Base-by-base conservation (phyloP, 2,888 invertebrate species). In the Microctonus brassicae region DNA sequence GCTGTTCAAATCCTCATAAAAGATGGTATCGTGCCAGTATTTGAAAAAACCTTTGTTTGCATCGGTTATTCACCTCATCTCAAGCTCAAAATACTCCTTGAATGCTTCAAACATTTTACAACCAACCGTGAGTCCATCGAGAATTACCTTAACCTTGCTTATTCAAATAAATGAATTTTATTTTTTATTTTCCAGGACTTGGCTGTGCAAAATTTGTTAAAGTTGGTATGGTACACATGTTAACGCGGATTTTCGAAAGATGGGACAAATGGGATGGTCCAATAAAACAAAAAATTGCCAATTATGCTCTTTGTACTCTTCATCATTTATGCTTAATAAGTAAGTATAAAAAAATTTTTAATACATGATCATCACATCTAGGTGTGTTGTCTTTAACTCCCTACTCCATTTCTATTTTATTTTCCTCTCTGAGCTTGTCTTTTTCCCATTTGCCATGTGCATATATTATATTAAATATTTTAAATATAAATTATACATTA, bases 71-170 rank as follows among this genome's bases (percentile, higher is more conserved):
- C 91, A 74, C 91, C 92, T 34, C 91, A 91, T 52, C 89, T 91
- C 69, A 90, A 92, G 79, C 87, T 93, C 36, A 91, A 91, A 72
- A 89, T 92, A 17, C 90, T 92, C 69, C 88, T 94, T 70, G 93
- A 93, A 80, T 91, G 92, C 73, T 90, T 93, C 75, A 91, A 91
- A 83, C 90, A 92, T 84, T 91, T 93, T 78, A 92, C 93, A 78
- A 91, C 91, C 88, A 92, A 91, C 88, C 92, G 93, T 91, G 84
- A 87, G 90, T 86, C 75, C 39, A 53, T 29, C 34, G 60, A 0
- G 13, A 29, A 65, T 22, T 39, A 33, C 39, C 7, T 5, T n/a
- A 47, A 7, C 17, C 6, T 17, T n/a, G 17, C 17, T n/a, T 47
- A 4, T 6, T 63, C 20, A 22, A 13, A 17, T 47, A 24, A 62